These are phyloP conservation scores for Rhadinocentrus ornatus DNA, from an alignment of 2,797 vertebrate genomes.

Conservation along the genomic window DNA sequence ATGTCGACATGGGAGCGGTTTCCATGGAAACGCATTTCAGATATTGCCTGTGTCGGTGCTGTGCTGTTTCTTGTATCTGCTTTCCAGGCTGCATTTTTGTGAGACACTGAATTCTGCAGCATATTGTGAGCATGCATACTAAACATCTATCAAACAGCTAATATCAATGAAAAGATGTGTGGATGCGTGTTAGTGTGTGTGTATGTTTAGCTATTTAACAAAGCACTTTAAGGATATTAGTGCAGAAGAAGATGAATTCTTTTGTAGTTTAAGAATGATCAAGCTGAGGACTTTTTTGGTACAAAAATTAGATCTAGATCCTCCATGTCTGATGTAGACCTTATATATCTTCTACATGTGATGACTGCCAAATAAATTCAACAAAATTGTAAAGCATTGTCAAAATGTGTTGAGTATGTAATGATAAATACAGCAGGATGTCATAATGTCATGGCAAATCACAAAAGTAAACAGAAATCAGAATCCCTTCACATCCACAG, in stretches of 20 bases:
- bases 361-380: neutral
- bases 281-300: neutral
- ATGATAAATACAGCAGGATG: neutral
- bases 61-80: conserved; percentile 56
- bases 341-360: neutral
- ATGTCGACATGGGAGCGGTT: conserved; percentile 64
- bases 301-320: neutral
- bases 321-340: neutral
- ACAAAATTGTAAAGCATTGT: neutral
- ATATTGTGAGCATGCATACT: conserved; percentile 66
- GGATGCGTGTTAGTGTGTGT: neutral
- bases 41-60: conserved; percentile 46
- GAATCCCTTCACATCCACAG: neutral
- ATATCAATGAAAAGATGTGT: conserved; percentile 15
- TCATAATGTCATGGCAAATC: neutral
- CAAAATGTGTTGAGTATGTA: neutral
- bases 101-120: conserved; percentile 60
- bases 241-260: conserved; percentile 42
- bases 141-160: conserved; percentile 44
- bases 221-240: conserved; percentile 53
- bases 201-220: neutral
- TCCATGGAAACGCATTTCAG: conserved; percentile 76
- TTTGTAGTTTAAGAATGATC: conserved; percentile 23
- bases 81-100: conserved; percentile 60
- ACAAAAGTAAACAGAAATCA: neutral